These are phyloP conservation scores for Enchytraeus crypticus DNA, from an alignment of 2,888 invertebrate genomes.

Conservation along the genomic window DNA sequence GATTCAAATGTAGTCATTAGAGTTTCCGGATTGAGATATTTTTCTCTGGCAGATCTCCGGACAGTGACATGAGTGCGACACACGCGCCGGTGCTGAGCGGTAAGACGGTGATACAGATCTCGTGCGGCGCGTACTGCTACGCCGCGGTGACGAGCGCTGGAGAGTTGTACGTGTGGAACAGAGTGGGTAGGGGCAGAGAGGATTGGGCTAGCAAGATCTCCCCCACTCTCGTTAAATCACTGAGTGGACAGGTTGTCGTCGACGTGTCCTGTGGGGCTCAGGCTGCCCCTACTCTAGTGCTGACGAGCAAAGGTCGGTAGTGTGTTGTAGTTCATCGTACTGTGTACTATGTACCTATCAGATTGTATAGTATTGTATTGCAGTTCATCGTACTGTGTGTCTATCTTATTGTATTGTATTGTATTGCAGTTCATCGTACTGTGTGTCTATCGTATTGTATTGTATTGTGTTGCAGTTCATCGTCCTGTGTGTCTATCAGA, in stretches of 20 bases:
- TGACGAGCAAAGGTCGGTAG: constrained; percentile 58
- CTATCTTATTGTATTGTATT: too few relatives aligned
- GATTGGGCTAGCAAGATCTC: constrained; percentile 65
- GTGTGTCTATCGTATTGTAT: not conserved
- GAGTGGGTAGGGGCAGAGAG: constrained; percentile 61
- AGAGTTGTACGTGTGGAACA: constrained; percentile 91
- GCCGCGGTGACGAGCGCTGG: constrained; percentile 80
- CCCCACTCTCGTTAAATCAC: constrained; percentile 64
- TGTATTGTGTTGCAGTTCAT: not conserved
- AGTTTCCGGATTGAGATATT: too few relatives aligned
- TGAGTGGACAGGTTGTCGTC: constrained; percentile 45
- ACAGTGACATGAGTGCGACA: constrained; percentile 59
- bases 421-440: not conserved
- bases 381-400: too few relatives aligned
- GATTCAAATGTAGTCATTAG: too few relatives aligned
- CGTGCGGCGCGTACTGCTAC: constrained; percentile 88
- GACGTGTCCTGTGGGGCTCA: constrained; percentile 79
- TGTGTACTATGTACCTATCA: not conserved
- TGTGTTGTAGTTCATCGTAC: not conserved
- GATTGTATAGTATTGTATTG: too few relatives aligned
- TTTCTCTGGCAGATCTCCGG: too few relatives aligned
- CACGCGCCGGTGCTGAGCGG: constrained; percentile 73
- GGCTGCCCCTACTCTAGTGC: constrained; percentile 81
- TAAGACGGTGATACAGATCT: constrained; percentile 69
- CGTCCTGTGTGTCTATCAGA: not conserved